Conservation (phyloP, 2,888 invertebrate genomes). For the Tinea semifulvella region DNA sequence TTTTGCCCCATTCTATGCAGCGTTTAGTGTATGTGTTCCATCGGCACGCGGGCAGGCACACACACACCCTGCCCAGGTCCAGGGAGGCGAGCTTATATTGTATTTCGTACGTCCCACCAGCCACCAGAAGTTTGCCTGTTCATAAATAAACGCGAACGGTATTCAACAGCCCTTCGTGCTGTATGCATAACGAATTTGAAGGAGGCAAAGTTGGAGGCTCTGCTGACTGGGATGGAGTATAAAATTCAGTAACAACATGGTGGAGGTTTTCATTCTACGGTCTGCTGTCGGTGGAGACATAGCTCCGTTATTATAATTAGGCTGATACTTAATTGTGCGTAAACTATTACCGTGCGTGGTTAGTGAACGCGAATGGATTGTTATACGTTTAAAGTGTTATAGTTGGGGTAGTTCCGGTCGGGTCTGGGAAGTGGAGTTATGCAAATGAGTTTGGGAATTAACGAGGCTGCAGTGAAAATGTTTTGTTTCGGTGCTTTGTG, state of each 20-base stretch:
- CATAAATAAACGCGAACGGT: constrained; percentile 69
- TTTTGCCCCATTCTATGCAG: constrained; percentile 68
- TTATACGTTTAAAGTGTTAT: neutral
- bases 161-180: constrained; percentile 70
- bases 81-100: constrained; percentile 57
- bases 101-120: constrained; percentile 59
- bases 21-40: constrained; percentile 24
- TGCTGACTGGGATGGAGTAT: constrained; percentile 66
- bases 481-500: constrained; percentile 30
- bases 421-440: constrained; percentile 24
- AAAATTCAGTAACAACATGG: constrained; percentile 68
- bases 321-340: constrained; percentile 22
- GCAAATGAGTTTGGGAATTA: constrained; percentile 33
- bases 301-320: constrained; percentile 58
- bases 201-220: constrained; percentile 68
- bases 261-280: constrained; percentile 65
- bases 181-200: constrained; percentile 70
- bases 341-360: neutral
- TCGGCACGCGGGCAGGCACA: constrained; percentile 27
- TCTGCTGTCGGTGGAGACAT: constrained; percentile 61
- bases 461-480: constrained; percentile 31
- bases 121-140: constrained; percentile 68
- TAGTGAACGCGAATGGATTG: neutral
- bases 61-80: constrained; percentile 28
- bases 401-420: neutral